Percentiles rank a stretch among this genome's conserved stretches.
Evolutionary conservation across 2,113 vertebrate genomes (phyloP).

Genomic region (Irena cyanogastra): DNA sequence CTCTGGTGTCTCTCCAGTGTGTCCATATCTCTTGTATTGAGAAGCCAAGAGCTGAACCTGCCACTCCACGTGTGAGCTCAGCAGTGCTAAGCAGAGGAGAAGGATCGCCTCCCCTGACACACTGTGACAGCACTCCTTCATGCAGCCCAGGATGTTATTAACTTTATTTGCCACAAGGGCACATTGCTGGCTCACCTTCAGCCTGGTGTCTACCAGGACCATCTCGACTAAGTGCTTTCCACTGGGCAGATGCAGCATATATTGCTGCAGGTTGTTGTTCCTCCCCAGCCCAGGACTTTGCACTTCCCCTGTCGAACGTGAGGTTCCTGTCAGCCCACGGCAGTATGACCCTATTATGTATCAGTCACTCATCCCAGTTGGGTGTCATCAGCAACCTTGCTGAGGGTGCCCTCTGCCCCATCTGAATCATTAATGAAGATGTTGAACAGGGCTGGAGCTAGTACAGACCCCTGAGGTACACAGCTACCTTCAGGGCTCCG

Average conservation of each 20-base stretch:
- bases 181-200: neutral
- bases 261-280: neutral
- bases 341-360: neutral
- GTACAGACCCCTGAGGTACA: neutral
- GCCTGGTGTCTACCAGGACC: neutral
- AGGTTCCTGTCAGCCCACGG: neutral
- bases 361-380: neutral
- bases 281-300: neutral
- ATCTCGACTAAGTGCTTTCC: neutral
- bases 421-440: neutral
- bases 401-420: neutral
- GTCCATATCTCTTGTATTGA: neutral
- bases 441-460: neutral
- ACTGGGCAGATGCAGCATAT: neutral
- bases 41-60: neutral
- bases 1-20: neutral
- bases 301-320: neutral
- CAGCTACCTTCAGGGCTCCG: neutral
- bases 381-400: accelerated
- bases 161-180: neutral
- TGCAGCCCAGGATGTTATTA: neutral
- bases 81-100: neutral
- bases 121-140: accelerated
- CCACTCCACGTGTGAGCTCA: neutral
- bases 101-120: neutral